Evolutionary conservation across 2,797 vertebrate genomes (phyloP), one percentile per base, ranked within the genome.

Genomic region (Danio aesculapii): DNA sequence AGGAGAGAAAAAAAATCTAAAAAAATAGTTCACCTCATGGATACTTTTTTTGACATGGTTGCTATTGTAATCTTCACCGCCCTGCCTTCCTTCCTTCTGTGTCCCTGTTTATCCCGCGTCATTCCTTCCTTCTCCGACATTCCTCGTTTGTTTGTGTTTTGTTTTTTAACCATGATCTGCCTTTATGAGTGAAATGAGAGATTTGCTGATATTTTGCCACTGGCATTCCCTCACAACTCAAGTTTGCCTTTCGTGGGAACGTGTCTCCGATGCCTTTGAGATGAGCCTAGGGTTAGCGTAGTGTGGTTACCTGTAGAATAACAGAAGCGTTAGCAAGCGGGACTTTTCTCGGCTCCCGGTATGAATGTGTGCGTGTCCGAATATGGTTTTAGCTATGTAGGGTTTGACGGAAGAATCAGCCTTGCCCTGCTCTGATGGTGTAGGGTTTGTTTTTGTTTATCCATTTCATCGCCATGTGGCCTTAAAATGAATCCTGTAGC

Each of bases 141-240:
- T 82, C 44, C 69, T 75, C 21, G 1, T 2, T 85, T 85, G 62
- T 21, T 77, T 87, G n/a, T 13, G 66, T 67, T 1, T 30, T 30
- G 30, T 30, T 71, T 75, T 75, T 70, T 14, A 70, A 90, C 90
- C 92, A 80, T 74, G 66, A 90, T 91, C 88, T 93, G 92, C 93
- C 93, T 94, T 93, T 67, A 72, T 68, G n/a, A 82, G 78, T 79
- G 75, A 68, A 66, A 75, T 69, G 67, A 41, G 43, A 78, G 72
- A 73, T 16, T 55, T 64, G 66, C 17, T 59, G 12, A 67, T 21
- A 17, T 64, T 73, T 70, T 77, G 71, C 63, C 55, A 82, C 69
- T 50, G 72, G 73, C 74, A 81, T 84, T 81, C 79, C 79, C 64
- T 52, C 64, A 77, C 11, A 64, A n/a, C 66, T 83, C 13, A 19